Base-by-base conservation (phyloP, 1,140 invertebrate genomes). In the Lerema accius region DNA sequence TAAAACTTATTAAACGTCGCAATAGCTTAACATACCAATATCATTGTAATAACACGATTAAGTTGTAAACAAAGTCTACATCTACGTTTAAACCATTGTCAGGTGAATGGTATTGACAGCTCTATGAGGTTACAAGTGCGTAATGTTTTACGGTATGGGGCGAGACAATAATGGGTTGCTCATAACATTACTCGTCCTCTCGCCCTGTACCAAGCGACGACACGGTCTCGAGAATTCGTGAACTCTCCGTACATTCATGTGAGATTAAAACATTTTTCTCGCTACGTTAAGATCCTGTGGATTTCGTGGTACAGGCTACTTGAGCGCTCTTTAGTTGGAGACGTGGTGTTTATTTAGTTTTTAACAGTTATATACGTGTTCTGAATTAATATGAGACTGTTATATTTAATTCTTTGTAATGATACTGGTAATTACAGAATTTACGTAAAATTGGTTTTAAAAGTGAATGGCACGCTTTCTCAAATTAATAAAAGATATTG, bases 111-210 rank as follows among this genome's bases (percentile, higher is more conserved):
- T 82, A 78, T 71, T 73, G 65, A 71, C 86, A 85, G 77, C 84
- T 89, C 80, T 65, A 58, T 71, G 73, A 76, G 77, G 79, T 76
- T 71, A 80, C 77, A 77, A 82, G 80, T 89, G 78, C 84, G 84
- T 89, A 89, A 89, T 89, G 84, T 86, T 90, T 89, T 90, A 90
- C 86, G 85, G 87, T 89, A 90, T 89, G 82, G 86, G 86, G 78
- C 81, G 86, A 90, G 87, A 90, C 87, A 89, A 90, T 90, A 90
- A 90, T 90, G 88, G 86, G 82, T 89, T 86, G 86, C 88, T 90
- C 88, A 89, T 90, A 90, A 90, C 88, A 90, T 90, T 84, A 90
- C 88, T 90, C 86, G 84, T 88, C 80, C 84, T 83, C 82, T 65
- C 67, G 65, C 85, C 76, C 73, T 66, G 77, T 88, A 89, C 86